Base-by-base conservation (phyloP, 2,888 invertebrate genomes). In the Amiota minor region DNA sequence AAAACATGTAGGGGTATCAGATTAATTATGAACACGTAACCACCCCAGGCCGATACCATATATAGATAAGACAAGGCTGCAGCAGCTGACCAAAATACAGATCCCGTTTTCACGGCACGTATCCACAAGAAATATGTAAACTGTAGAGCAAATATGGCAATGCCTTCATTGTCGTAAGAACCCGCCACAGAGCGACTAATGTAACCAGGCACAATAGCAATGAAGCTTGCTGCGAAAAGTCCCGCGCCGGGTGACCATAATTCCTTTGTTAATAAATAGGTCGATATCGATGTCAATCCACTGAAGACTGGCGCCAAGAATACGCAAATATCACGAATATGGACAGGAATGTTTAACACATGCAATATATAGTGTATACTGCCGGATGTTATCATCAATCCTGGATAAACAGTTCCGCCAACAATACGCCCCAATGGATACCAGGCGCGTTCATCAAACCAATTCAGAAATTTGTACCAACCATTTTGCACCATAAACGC, bases 41-140 rank as follows among this genome's bases (percentile, higher is more conserved):
- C 99, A 81, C 99, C 99, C 99, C 99, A 99, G 79, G 99, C 99
- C 76, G 98, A 99, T 2, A 99, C 99, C 99, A 99, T 99, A 91
- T 99, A 99, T 91, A 99, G 99, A 90, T 99, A 99, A 0, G 98
- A 97, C 6, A 99, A 89, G 9, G 99, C 96, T 72, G 98, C 95
- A 88, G 97, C 94, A 50, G 96, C 93, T 6, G 98, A 94, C 99
- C 99, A 99, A 90, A 96, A 98, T 50, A 99, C 94, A 6, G 98
- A 97, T 45, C 99, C 99, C 79, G 96, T 98, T 90, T 99, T 99
- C 9, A 99, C 95, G 72, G 99, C 95, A 89, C 98, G 98, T 68
- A 99, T 95, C 99, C 99, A 99, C 68, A 99, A 91, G 88, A 95
- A 99, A 89, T 99, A 99, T 1, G 99, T 99, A 89, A 99, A 97